phyloP scores from a whole-genome alignment of 92 coral and sea anemone genomes.

The Epizoanthus rinbou region DNA sequence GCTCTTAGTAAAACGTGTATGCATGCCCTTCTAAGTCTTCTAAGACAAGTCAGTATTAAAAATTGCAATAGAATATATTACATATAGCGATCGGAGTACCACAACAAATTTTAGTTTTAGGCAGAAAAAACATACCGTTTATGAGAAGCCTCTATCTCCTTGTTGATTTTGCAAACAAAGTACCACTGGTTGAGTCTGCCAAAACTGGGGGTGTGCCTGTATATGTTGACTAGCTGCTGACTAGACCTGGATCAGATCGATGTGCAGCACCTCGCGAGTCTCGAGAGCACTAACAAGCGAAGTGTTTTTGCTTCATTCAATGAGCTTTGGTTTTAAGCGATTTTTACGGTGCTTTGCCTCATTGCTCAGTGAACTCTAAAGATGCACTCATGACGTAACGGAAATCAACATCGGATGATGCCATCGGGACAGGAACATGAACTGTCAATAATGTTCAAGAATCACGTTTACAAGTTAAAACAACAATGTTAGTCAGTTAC shows the following conservation, averaged over 20 bases:
- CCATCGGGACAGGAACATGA: slow-evolving; percentile 1
- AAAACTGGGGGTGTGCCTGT: background rate
- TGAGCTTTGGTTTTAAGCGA: slow-evolving; percentile 35
- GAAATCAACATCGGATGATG: background rate
- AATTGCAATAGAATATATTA: background rate
- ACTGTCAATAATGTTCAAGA: background rate
- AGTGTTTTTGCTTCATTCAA: slow-evolving; percentile 35
- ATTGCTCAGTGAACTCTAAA: slow-evolving; percentile 1
- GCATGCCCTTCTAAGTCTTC: no score
- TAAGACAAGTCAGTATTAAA: background rate
- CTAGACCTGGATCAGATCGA: background rate
- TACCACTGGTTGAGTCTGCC: background rate
- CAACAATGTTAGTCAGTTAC: background rate
- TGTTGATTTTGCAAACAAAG: background rate
- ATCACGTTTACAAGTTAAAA: slow-evolving; percentile 14
- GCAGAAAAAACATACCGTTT: slow-evolving; percentile 14
- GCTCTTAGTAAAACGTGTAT: background rate
- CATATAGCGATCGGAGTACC: background rate
- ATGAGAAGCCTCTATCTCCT: background rate
- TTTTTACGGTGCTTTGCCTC: slow-evolving; percentile 29
- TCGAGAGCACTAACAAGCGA: background rate
- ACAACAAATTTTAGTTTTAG: background rate
- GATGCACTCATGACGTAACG: slow-evolving; percentile 22
- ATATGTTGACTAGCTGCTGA: background rate
- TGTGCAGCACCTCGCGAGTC: background rate